Base-by-base conservation (phyloP, 2,888 invertebrate genomes). In the Heliconius hortense region DNA sequence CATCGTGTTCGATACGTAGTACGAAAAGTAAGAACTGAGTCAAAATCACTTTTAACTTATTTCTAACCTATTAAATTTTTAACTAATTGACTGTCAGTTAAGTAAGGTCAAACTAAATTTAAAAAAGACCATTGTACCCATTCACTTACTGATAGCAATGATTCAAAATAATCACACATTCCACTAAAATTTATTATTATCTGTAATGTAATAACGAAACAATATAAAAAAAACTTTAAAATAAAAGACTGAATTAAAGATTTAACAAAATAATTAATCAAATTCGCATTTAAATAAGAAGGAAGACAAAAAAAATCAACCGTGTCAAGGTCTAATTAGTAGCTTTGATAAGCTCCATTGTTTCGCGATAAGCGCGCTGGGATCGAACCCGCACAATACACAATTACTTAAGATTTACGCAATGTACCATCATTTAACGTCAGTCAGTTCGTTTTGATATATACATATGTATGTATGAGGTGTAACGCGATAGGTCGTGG, bases 381-480 rank as follows among this genome's bases (percentile, higher is more conserved):
- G 87, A 84, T 87, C 86, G 83, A 87, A 87, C 81, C 82, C 53
- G 81, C 75, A 88, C 88, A 88, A 88, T 88, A 84, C 76, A 86
- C 88, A 87, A 88, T 88, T 83, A 82, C 78, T 82, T 82, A 79
- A 81, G 75, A 79, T 24, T 82, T 85, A 81, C 81, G 82, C 80
- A 82, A 82, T 75, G 67, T 74, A 74, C 72, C 76, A 74, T 79
- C 74, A 75, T 75, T 70, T 74, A 69, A 62, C 21, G 43, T 62
- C 39, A 26, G 43, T 39, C 18, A 28, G 26, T 71, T 26, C 24
- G 21, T 60, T 26, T 39, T n/a, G 11, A 39, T 64, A 64, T 26
- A 15, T 13, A 60, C 7, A 4, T 60, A 60, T 15, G 5, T 60
- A 60, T 60, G 24, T 56, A 10, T 56, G 3, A 60, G 5, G 26